Base-by-base conservation (phyloP, 2,888 invertebrate species). In the Mythimna pallens region DNA sequence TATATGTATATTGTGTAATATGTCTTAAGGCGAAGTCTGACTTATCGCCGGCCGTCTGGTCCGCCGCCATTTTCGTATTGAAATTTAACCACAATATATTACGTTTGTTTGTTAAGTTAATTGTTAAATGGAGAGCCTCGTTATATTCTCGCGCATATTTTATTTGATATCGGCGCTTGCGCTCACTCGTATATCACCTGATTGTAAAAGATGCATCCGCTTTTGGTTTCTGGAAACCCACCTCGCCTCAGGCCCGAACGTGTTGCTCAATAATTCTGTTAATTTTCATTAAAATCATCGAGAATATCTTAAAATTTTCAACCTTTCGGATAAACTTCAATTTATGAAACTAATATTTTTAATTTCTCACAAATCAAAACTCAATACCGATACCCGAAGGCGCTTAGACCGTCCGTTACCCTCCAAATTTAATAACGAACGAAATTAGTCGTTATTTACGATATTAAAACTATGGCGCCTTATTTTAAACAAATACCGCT, bases 31-130 rank as follows among this genome's bases (percentile, higher is more conserved):
- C 82, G 83, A 66, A 87, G 86, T 85, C 84, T 92, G 91, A 93
- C 88, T 92, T 92, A 93, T 92, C 85, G 91, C 85, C 85, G 78
- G 85, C 85, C 89, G 89, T 91, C 89, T 76, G 72, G 82, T 81
- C 84, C 82, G 89, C 89, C 91, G 93, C 93, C 92, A 93, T 93
- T 92, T 93, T 93, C 81, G 93, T 95, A 95, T 95, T 94, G 94
- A 95, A 95, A 94, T 94, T 95, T 94, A 95, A 93, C 92, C 91
- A 95, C 94, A 94, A 96, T 96, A 95, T 95, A 96, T 96, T 95
- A 96, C 93, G 90, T 96, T 95, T 96, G 96, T 96, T 96, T 96
- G 96, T 96, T 95, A 95, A 96, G 96, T 96, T 96, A 96, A 96
- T 96, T 96, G 95, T 94, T 95, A 95, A 96, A 95, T 94, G 94